Percentiles rank a stretch among this genome's conserved stretches.
Evolutionary conservation across 1,140 invertebrate species (phyloP).

Genomic region (Tetramorium parvispinum): DNA sequence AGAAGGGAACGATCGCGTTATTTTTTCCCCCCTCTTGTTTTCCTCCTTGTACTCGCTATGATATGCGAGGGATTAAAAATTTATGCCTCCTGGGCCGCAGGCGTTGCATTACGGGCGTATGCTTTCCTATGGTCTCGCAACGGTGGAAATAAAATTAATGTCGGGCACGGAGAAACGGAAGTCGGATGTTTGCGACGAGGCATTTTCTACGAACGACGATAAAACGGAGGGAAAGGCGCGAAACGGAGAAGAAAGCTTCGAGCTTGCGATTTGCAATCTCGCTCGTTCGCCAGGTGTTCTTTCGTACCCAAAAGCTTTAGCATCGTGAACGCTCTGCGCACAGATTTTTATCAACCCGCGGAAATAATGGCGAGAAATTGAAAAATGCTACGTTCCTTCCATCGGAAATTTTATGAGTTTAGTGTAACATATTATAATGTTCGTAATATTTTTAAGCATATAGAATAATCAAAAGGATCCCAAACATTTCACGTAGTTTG

Average conservation of each 20-base stretch:
- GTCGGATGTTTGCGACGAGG: constrained; percentile 6
- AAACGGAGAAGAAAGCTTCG: not conserved
- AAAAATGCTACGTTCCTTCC: not conserved
- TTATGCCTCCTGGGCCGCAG: constrained; percentile 39
- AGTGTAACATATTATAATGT: not conserved
- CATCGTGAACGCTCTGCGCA: not conserved
- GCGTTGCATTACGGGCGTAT: constrained; percentile 28
- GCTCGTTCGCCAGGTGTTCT: constrained; percentile 16
- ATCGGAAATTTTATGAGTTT: not conserved
- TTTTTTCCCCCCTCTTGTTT: constrained; percentile 2
- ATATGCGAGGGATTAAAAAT: constrained; percentile 51
- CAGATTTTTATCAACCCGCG: not conserved
- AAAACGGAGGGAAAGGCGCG: not conserved
- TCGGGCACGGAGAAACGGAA: not conserved
- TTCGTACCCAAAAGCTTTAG: not conserved
- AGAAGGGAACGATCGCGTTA: not conserved
- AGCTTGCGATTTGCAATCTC: not conserved
- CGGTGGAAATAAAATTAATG: constrained; percentile 46
- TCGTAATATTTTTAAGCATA: not conserved
- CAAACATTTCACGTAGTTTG: not conserved
- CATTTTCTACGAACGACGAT: not conserved
- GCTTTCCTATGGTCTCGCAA: constrained; percentile 9
- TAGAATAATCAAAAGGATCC: not conserved
- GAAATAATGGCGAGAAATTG: not conserved
- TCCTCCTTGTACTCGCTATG: not conserved